Percentiles rank a stretch among this genome's conserved stretches.
phyloP scores from a whole-genome alignment of 1,140 invertebrate species.

The Papilio xuthus region DNA sequence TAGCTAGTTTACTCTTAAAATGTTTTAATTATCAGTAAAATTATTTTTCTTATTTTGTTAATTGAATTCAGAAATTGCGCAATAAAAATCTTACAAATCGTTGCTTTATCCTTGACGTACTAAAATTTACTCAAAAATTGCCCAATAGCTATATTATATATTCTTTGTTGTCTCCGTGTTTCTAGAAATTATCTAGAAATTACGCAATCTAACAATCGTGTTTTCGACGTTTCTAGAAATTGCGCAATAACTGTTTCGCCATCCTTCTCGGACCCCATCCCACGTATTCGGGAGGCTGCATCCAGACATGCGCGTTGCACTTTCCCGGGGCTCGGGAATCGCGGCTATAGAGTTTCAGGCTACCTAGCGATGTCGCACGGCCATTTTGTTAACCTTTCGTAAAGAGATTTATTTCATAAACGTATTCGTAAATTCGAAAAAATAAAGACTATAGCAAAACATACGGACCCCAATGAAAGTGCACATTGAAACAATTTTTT shows the following conservation, averaged over 20 bases:
- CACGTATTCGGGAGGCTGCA: constrained; percentile 2
- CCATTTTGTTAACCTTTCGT: background rate
- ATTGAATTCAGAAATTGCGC: no score
- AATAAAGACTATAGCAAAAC: no score
- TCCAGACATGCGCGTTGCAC: constrained; percentile 28
- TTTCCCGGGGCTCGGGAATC: background rate
- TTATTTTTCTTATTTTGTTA: no score
- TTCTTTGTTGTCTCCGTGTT: no score
- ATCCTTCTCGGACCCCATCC: background rate
- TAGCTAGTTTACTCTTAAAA: no score
- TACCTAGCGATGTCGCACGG: background rate
- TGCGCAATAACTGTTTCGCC: background rate
- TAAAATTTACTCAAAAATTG: no score
- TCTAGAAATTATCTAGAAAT: background rate
- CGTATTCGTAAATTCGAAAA: background rate
- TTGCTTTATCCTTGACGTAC: no score
- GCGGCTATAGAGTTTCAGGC: background rate
- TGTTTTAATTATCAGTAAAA: no score
- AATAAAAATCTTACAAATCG: no score
- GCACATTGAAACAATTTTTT: no score
- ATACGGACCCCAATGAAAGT: no score
- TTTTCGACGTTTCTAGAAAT: background rate
- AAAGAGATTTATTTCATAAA: background rate
- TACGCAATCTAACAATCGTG: background rate
- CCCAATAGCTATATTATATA: no score